Conservation (phyloP, 2,888 invertebrate genomes). For the Netelia melanura region DNA sequence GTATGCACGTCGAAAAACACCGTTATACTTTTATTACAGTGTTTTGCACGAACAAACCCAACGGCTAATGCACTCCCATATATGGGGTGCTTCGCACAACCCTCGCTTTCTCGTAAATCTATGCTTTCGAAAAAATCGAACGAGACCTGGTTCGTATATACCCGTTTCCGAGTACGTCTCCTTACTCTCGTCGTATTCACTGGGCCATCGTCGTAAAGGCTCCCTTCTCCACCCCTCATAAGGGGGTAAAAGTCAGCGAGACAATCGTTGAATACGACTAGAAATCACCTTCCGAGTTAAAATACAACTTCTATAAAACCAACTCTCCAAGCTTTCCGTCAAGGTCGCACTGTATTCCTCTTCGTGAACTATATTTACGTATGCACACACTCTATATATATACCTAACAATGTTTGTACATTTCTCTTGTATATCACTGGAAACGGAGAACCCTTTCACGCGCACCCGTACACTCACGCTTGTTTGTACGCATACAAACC, state of each 20-base stretch:
- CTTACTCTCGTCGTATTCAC: conserved; percentile 25
- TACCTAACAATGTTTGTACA: conserved; percentile 23
- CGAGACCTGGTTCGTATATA: conserved; percentile 9
- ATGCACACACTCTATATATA: neutral
- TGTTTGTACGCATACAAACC: conserved; percentile 40
- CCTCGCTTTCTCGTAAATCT: neutral
- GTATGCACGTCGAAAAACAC: neutral
- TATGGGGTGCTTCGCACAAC: neutral
- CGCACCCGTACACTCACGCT: conserved; percentile 39
- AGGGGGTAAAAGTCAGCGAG: conserved; percentile 12
- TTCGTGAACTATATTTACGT: conserved; percentile 4
- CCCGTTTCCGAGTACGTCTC: neutral
- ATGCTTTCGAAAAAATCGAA: conserved; percentile 34
- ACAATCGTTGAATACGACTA: conserved; percentile 42
- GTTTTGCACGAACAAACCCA: conserved; percentile 1
- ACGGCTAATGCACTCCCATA: neutral
- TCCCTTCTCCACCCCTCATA: neutral
- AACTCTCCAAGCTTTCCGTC: conserved; percentile 44
- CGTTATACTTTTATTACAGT: conserved; percentile 17
- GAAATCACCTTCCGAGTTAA: conserved; percentile 42
- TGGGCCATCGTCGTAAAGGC: conserved; percentile 32
- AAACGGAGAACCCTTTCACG: conserved; percentile 44
- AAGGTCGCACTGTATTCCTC: conserved; percentile 58
- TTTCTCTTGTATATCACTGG: conserved; percentile 30
- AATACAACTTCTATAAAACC: conserved; percentile 58